Evolutionary conservation across 2,113 vertebrate species (phyloP), one percentile per base, ranked within the genome.

Genomic region (Tringa solitaria): DNA sequence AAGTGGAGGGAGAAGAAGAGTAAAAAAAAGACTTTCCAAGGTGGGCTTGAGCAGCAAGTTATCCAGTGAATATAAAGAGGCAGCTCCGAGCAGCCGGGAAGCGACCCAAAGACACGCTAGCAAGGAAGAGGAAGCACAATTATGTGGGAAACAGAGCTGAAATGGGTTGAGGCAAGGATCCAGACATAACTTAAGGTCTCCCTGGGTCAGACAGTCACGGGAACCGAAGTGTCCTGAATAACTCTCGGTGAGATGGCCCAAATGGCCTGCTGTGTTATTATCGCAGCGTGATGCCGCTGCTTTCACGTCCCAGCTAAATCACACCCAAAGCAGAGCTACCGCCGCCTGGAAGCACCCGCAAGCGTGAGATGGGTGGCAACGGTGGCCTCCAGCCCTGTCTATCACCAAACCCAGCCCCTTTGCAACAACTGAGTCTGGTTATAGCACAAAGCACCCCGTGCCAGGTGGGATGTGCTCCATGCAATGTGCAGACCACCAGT

Each of bases 131-230:
- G 87, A 94, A 89, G 69, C 48, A 64, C 73, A 94, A 68, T 92
- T 89, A 82, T 84, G 87, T 78, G 91, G 94, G 93, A 94, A 97
- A 87, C 57, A 68, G 77, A 85, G 74, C 77, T 89, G 93, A 53
- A 65, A 79, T 35, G 87, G 84, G 87, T 2, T 81, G 53, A 93
- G 93, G 87, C 84, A 91, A 56, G 63, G 80, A 81, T 95, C 89
- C 95, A 89, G 91, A 8, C 59, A 72, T 48, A 81, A 78, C n/a
- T 82, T 6, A n/a, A 94, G 65, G 87, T 94, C 89, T 89, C 30
- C 43, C 84, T 63, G 39, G 93, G 94, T 95, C 94, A 96, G 77
- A 78, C 83, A 92, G 69, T 68, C 84, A 51, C 13, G 14, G 86
- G 57, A 89, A 60, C 20, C 1, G 0, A 72, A 91, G 33, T 3